phyloP scores from a whole-genome alignment of 30 jellyfish, hydroid and myxozoan genomes.

The Hydractinia symbiolongicarpus region DNA sequence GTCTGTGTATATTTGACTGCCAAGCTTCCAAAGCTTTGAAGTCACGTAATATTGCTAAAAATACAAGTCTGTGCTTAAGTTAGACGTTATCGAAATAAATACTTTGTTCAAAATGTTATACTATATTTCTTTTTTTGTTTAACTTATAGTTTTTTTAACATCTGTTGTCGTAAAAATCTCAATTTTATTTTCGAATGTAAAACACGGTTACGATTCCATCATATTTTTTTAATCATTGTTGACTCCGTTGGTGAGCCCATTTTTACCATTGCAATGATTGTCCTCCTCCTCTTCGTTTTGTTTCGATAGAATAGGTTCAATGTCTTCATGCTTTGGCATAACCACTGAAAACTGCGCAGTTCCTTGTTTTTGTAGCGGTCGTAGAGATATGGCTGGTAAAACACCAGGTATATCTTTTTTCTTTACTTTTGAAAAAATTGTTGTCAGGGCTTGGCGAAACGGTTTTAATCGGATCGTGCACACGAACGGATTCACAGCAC shows the following conservation, averaged over 20 bases:
- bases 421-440: conserved; percentile 21
- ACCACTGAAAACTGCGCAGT: conserved; percentile 5
- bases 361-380: neutral
- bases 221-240: too few species aligned
- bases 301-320: neutral
- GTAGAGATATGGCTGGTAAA: neutral
- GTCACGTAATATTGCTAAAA: too few species aligned
- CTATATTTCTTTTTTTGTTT: too few species aligned
- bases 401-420: neutral
- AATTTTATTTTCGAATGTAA: too few species aligned
- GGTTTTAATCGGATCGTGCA: conserved; percentile 85
- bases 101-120: too few species aligned
- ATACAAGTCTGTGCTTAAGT: too few species aligned
- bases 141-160: too few species aligned
- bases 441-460: conserved; percentile 61
- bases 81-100: too few species aligned
- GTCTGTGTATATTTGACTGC: too few species aligned
- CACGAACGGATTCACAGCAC: conserved; percentile 76
- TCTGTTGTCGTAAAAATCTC: too few species aligned
- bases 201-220: too few species aligned
- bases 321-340: neutral
- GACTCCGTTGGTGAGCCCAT: neutral
- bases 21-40: too few species aligned
- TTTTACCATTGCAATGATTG: neutral
- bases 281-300: neutral